Base-by-base conservation (phyloP, 2,113 vertebrate species). In the Spilogale gracilis region DNA sequence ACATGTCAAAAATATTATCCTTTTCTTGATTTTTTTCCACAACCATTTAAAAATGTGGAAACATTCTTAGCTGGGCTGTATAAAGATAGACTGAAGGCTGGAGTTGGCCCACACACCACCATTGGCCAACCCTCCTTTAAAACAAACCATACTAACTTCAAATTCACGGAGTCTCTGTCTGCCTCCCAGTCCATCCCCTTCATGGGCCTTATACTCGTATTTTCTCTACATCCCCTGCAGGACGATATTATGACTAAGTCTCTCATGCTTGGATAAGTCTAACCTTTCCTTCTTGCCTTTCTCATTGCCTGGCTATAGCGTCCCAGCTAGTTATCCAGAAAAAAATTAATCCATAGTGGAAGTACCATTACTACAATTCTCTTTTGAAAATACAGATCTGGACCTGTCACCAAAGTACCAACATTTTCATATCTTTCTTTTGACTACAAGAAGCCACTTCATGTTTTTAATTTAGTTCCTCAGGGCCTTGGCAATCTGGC, bases 321-420 rank as follows among this genome's bases (percentile, higher is more conserved):
- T 84, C 38, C 67, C 9, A 80, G 60, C 6, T 27, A 48, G 17
- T 63, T 90, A 54, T 74, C 61, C 8, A 78, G n/a, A 81, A 92
- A 79, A 79, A 79, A 74, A 81, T 23, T 11, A 56, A 91, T 23
- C 48, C 63, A 11, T 13, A 30, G 25, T 6, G 69, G 60, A 67
- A 79, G n/a, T 32, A 9, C 45, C 54, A 4, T 9, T 79, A 16
- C 25, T 30, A 71, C 58, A 52, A 23, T 54, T 25, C 38, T 60
- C 27, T 91, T 71, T 45, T 56, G 69, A 93, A 91, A 95, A 85
- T n/a, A 67, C 25, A 95, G 10, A 56, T 85, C 45, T 61, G 14
- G 38, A 82, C 12, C 38, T 32, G 32, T 86, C 32, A 58, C 1
- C 30, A 7, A 9, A 45, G 9, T 67, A 71, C 23, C 54, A 91